Conservation (phyloP, 2,797 vertebrate genomes). For the Uromys caudimaculatus region DNA sequence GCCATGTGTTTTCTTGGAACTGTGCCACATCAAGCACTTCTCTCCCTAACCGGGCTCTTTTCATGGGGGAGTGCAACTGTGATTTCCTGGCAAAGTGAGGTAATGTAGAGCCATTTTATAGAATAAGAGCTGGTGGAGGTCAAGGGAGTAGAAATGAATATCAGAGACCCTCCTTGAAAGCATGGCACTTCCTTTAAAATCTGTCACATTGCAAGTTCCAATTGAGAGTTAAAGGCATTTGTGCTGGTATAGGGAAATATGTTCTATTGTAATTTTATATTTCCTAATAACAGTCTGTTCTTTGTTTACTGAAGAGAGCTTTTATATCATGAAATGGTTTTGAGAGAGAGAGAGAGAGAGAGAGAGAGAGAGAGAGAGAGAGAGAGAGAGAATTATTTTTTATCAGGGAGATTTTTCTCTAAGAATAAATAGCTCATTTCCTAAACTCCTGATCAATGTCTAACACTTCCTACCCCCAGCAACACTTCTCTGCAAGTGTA, state of each 20-base stretch:
- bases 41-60: neutral
- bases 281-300: slow-evolving; percentile 59
- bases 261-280: slow-evolving; percentile 66
- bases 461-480: slow-evolving; percentile 75
- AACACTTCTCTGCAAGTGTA: slow-evolving; percentile 67
- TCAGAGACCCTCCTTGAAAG: slow-evolving; percentile 22
- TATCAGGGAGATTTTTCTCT: slow-evolving; percentile 72
- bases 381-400: slow-evolving; percentile 4
- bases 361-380: no score
- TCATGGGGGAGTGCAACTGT: neutral
- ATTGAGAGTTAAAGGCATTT: slow-evolving; percentile 49
- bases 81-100: slow-evolving; percentile 20
- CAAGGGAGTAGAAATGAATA: slow-evolving; percentile 42
- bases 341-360: neutral
- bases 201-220: slow-evolving; percentile 44
- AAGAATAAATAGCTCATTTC: slow-evolving; percentile 75
- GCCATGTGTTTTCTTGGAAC: slow-evolving; percentile 40
- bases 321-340: slow-evolving; percentile 69
- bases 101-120: slow-evolving; percentile 45
- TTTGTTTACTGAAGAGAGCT: slow-evolving; percentile 65
- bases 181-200: slow-evolving; percentile 40
- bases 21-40: slow-evolving; percentile 12
- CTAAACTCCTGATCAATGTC: slow-evolving; percentile 81
- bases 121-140: slow-evolving; percentile 13
- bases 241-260: slow-evolving; percentile 51